Conservation (phyloP, 2,797 vertebrate species). For the Intellagama lesueurii region DNA sequence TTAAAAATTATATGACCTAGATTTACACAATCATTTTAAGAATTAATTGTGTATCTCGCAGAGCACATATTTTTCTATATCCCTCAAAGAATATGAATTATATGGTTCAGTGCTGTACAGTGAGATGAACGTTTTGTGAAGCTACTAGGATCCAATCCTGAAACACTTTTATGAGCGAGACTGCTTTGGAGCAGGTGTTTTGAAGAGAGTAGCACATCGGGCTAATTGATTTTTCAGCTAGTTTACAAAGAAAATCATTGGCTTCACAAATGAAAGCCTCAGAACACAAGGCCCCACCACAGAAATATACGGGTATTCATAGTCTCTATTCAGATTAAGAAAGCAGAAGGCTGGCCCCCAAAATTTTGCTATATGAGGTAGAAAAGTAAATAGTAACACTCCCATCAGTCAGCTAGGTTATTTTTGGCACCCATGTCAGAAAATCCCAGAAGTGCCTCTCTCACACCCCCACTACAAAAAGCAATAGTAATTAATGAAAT, state of each 20-base stretch:
- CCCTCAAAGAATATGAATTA: not conserved
- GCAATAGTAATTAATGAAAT: not conserved
- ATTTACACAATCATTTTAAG: not conserved
- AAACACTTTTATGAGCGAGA: not conserved
- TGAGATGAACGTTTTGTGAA: not conserved
- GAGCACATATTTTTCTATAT: slow-evolving; percentile 1
- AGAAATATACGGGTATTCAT: slow-evolving; percentile 31
- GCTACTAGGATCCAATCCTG: not conserved
- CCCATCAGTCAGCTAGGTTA: no score
- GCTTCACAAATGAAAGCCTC: not conserved
- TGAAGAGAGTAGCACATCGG: not conserved
- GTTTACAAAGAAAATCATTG: not conserved
- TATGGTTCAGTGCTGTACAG: not conserved
- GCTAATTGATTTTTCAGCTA: not conserved
- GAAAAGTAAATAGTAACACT: not conserved
- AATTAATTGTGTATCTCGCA: not conserved
- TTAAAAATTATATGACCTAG: not conserved
- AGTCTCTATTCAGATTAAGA: not conserved
- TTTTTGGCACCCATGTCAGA: no score
- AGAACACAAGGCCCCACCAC: not conserved
- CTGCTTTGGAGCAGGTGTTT: not conserved
- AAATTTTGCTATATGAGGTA: not conserved
- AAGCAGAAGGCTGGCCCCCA: not conserved
- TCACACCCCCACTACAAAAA: not conserved
- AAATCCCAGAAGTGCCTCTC: not conserved